Conservation (phyloP, 2,113 vertebrate species). For the Cromileptes altivelis region DNA sequence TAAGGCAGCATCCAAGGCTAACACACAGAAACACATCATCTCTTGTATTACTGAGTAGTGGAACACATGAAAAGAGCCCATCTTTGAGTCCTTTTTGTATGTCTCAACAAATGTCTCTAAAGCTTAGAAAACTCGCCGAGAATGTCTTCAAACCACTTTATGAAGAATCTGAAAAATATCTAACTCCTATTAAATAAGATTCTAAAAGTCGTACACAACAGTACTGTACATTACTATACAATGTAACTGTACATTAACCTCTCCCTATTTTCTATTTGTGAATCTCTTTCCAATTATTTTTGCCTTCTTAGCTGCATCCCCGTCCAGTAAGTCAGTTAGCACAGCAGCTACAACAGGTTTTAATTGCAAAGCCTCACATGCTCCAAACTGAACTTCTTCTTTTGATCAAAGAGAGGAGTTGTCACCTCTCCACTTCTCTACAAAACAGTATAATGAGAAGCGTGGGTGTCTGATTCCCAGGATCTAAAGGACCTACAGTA, state of each 20-base stretch:
- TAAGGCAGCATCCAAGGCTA: background rate
- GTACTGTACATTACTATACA: no score
- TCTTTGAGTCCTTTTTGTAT: background rate
- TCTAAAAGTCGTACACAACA: background rate
- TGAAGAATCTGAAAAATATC: no score
- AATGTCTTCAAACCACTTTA: no score
- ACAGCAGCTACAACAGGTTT: constrained; percentile 20
- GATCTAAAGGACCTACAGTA: background rate
- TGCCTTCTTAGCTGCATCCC: background rate
- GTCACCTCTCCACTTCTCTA: background rate
- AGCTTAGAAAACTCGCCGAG: no score
- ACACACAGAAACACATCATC: background rate
- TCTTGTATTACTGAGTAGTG: background rate
- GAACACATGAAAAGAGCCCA: background rate
- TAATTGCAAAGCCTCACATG: constrained; percentile 20
- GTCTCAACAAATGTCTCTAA: background rate
- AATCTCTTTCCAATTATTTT: constrained; percentile 37
- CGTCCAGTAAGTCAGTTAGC: constrained; percentile 15
- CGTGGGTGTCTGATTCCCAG: background rate
- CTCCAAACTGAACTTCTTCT: constrained; percentile 12
- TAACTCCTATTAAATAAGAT: background rate
- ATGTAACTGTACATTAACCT: background rate
- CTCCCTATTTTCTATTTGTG: constrained; percentile 1
- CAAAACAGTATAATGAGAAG: constrained; percentile 38
- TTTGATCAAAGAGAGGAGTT: constrained; percentile 9